A percentile compares a stretch with the other conserved stretches of the same genome.
Evolutionary conservation across 2,888 invertebrate genomes (phyloP).

Genomic region (Tenthredo livida): DNA sequence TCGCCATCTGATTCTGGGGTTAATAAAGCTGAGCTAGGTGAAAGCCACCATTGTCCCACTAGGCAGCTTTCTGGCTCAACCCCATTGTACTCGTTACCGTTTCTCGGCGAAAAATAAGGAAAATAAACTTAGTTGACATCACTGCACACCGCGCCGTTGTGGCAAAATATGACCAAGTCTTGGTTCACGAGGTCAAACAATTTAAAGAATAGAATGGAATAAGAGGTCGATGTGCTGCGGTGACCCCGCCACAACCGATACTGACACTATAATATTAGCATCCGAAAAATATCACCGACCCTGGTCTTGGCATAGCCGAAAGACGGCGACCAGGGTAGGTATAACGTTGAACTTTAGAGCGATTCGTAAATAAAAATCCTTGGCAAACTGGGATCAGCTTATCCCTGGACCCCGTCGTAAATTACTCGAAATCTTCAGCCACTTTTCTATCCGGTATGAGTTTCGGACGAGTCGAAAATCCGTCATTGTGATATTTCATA

Average conservation of each 20-base stretch:
- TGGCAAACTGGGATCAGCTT: neutral
- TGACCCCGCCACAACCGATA: neutral
- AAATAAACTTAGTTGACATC: neutral
- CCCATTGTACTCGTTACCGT: neutral
- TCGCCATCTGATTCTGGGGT: neutral
- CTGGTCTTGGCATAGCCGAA: neutral
- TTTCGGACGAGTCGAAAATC: neutral
- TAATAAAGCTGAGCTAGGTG: slow-evolving; percentile 15
- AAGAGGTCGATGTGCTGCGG: neutral
- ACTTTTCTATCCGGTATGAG: neutral
- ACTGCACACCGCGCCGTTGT: neutral
- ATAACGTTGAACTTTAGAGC: slow-evolving; percentile 1
- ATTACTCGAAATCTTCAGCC: neutral
- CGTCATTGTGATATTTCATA: slow-evolving; percentile 14
- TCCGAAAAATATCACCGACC: neutral
- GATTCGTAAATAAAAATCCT: neutral
- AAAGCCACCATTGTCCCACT: slow-evolving; percentile 26
- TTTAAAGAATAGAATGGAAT: slow-evolving; percentile 1
- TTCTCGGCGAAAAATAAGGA: neutral
- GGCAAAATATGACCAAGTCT: neutral
- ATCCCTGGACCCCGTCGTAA: neutral
- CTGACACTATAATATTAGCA: neutral
- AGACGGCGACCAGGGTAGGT: neutral
- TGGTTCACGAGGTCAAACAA: neutral
- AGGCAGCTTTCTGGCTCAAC: neutral